Evolutionary conservation across 2,113 vertebrate genomes (phyloP).

Genomic region (Chroicocephalus ridibundus): DNA sequence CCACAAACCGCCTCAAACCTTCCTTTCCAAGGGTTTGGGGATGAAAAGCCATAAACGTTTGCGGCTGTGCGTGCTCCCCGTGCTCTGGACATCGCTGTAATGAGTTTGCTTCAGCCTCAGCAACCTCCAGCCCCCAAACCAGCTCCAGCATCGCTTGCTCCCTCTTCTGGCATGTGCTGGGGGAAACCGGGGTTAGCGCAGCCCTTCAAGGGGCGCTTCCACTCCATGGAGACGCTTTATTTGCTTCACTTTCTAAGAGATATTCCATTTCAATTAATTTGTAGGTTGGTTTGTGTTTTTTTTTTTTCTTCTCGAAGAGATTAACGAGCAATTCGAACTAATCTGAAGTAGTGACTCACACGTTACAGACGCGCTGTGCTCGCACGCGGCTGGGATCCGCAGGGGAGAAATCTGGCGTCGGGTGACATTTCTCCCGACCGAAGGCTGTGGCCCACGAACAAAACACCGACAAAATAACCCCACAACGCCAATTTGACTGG

Average conservation of each 20-base stretch:
- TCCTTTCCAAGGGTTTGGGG: background rate
- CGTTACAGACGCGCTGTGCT: background rate
- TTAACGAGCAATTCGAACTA: background rate
- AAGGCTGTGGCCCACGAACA: background rate
- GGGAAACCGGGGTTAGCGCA: background rate
- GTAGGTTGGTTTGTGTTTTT: background rate
- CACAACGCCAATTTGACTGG: background rate
- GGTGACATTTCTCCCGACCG: background rate
- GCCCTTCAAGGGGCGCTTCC: background rate
- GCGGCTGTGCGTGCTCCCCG: background rate
- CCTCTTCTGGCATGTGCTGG: background rate
- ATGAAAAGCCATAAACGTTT: background rate
- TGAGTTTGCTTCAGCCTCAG: background rate
- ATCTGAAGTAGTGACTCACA: constrained; percentile 55
- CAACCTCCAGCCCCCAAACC: background rate
- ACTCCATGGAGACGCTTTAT: background rate
- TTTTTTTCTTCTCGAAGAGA: background rate
- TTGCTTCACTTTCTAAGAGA: background rate
- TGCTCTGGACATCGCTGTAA: background rate
- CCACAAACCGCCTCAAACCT: background rate
- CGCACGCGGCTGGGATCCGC: background rate
- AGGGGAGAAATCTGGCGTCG: background rate
- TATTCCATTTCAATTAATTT: background rate
- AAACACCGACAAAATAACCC: background rate
- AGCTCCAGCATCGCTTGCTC: background rate